Base-by-base conservation (phyloP, 2,888 invertebrate species). In the Folsomia candida region DNA sequence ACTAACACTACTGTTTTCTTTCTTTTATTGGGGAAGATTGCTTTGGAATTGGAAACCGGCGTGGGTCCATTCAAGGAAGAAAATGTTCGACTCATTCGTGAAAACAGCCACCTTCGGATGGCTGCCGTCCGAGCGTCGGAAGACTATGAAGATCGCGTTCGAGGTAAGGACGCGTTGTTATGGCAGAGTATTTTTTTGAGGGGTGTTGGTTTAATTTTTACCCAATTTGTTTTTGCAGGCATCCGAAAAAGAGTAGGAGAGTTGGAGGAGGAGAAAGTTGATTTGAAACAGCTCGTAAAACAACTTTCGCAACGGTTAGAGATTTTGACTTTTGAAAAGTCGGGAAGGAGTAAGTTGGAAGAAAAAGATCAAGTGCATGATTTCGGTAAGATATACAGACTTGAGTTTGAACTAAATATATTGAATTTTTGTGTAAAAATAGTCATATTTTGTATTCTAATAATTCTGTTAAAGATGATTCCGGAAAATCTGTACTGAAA, bases 81-180 rank as follows among this genome's bases (percentile, higher is more conserved):
- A 67, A 78, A 74, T 67, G 70, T 75, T 29, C 67, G 74, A 11
- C 67, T 79, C n/a, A 69, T 70, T 51, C 73, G 73, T 61, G 79
- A 78, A 71, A 79, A 79, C 67, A 75, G 77, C 25, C 68, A 73
- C n/a, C 67, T 79, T n/a, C 69, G 79, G 20, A 59, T 78, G 60
- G 73, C 66, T 14, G 57, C 76, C 6, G 64, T 76, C n/a, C 62
- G 68, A n/a, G 69, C 70, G 11, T 51, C 73, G 6, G 78, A 78
- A 58, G 69, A 70, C 14, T 54, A 68, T 0, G 72, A 54, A 22
- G 26, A 66, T 9, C 3, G 14, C 6, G 22, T n/a, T 20, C 28
- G 24, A 47, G 22, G 54, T 54, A 37, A 9, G 37, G 11, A 22
- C n/a, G 60, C 9, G 60, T 25, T 60, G 47, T 47, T 47, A 47